Conservation (phyloP, 2,888 invertebrate genomes). For the Acheta domesticus region DNA sequence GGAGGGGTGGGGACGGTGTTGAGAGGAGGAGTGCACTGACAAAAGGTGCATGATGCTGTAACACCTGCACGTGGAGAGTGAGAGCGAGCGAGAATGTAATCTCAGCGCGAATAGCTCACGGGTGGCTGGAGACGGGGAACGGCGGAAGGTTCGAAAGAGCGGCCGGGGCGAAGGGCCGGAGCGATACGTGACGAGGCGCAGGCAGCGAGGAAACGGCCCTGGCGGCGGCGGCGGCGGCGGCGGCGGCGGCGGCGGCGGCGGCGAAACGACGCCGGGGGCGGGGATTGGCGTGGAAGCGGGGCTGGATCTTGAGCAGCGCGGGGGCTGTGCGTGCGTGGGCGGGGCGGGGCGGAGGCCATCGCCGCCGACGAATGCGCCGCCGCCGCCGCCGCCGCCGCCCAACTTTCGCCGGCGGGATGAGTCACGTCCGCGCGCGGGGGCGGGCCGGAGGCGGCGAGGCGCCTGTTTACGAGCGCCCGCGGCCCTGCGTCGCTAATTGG, state of each 20-base stretch:
- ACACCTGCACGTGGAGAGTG: too few relatives aligned
- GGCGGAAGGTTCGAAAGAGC: too few relatives aligned
- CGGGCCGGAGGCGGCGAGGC: background rate
- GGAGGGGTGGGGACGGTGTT: too few relatives aligned
- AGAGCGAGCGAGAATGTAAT: too few relatives aligned
- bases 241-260: background rate
- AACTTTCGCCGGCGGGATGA: background rate
- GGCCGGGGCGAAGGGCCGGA: too few relatives aligned
- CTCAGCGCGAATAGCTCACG: too few relatives aligned
- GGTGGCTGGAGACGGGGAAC: too few relatives aligned
- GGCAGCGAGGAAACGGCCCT: too few relatives aligned
- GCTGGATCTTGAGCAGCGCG: background rate
- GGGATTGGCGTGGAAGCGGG: background rate
- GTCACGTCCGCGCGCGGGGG: background rate
- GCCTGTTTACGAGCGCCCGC: background rate
- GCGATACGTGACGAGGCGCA: too few relatives aligned
- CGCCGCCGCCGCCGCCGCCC: background rate
- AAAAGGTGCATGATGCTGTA: too few relatives aligned
- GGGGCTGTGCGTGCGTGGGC: background rate
- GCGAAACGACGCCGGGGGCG: background rate
- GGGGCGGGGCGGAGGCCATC: background rate
- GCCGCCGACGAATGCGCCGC: background rate
- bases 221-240: too few relatives aligned
- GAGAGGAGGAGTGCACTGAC: too few relatives aligned
- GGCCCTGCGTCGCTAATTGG: conserved; percentile 6